Percentiles rank a stretch among this genome's conserved stretches.
phyloP scores from a whole-genome alignment of 2,888 invertebrate genomes.

The Calameuta idolon region DNA sequence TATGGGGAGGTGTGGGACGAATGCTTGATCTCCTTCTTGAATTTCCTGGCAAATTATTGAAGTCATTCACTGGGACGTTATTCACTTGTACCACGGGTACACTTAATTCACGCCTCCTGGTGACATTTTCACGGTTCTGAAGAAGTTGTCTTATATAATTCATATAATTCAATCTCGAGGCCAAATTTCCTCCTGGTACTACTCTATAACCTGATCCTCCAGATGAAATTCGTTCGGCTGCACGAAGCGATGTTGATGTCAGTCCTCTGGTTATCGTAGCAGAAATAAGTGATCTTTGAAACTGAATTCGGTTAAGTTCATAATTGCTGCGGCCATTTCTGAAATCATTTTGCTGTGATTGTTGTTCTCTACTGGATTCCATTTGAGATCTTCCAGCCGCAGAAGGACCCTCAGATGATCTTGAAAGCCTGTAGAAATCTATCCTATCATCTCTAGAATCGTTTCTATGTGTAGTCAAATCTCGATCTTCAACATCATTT shows the following conservation, averaged over 20 bases:
- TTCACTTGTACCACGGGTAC: constrained; percentile 75
- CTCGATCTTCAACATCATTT: not conserved
- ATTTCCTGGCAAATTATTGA: constrained; percentile 35
- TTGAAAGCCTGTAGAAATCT: not conserved
- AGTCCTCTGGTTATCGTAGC: not conserved
- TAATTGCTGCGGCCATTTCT: not conserved
- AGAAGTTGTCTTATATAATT: constrained; percentile 1
- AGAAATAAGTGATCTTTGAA: not conserved
- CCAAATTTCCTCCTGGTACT: constrained; percentile 20
- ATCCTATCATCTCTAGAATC: not conserved
- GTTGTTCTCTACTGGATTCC: not conserved
- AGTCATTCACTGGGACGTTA: constrained; percentile 70
- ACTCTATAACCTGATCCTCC: not conserved
- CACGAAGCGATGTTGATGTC: not conserved
- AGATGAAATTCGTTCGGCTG: not conserved
- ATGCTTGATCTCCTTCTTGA: constrained; percentile 23
- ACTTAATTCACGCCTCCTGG: constrained; percentile 40
- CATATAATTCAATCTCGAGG: constrained; percentile 24
- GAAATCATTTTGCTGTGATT: not conserved
- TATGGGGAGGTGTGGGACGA: constrained; percentile 30
- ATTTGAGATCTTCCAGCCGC: not conserved
- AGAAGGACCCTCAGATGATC: not conserved
- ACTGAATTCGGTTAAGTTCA: not conserved
- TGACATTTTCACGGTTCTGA: constrained; percentile 15
- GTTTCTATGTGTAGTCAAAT: not conserved